Evolutionary conservation across 1,140 invertebrate species (phyloP).

Genomic region (Drosophila pseudoobscura): DNA sequence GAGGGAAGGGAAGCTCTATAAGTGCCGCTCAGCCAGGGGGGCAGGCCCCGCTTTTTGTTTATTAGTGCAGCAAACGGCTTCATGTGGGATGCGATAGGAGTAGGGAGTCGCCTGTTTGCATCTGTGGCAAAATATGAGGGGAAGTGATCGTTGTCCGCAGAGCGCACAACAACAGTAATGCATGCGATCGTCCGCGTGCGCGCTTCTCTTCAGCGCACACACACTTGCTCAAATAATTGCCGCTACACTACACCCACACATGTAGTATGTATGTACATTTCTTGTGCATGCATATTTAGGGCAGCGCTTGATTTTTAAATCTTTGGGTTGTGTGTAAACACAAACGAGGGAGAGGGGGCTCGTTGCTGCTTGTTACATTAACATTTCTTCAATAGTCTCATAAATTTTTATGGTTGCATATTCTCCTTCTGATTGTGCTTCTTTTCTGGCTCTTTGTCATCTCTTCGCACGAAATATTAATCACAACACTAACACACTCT

Average conservation of each 20-base stretch:
- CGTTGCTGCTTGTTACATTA: constrained; percentile 21
- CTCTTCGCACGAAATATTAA: constrained; percentile 43
- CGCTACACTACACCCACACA: background rate
- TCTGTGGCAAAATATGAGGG: too few relatives aligned
- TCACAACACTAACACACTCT: constrained; percentile 36
- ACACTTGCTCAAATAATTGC: background rate
- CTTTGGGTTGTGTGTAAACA: background rate
- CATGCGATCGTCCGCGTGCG: too few relatives aligned
- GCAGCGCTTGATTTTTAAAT: background rate
- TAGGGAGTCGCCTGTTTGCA: too few relatives aligned
- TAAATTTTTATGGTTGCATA: constrained; percentile 44
- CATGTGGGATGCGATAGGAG: background rate
- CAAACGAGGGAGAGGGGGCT: background rate
- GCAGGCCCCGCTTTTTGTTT: background rate
- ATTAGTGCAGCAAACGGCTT: constrained; percentile 2
- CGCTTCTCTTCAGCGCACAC: constrained; percentile 1
- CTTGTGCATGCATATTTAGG: constrained; percentile 15
- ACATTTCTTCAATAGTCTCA: constrained; percentile 17
- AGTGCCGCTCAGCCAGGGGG: constrained; percentile 11
- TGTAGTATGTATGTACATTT: background rate
- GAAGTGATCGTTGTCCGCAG: too few relatives aligned
- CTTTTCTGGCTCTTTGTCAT: constrained; percentile 43
- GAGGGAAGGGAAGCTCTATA: constrained; percentile 32
- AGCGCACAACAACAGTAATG: too few relatives aligned
- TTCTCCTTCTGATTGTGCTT: constrained; percentile 38